These are phyloP conservation scores for Drosophila pallidifrons DNA, from an alignment of 1,140 invertebrate species.

Conservation along the genomic window DNA sequence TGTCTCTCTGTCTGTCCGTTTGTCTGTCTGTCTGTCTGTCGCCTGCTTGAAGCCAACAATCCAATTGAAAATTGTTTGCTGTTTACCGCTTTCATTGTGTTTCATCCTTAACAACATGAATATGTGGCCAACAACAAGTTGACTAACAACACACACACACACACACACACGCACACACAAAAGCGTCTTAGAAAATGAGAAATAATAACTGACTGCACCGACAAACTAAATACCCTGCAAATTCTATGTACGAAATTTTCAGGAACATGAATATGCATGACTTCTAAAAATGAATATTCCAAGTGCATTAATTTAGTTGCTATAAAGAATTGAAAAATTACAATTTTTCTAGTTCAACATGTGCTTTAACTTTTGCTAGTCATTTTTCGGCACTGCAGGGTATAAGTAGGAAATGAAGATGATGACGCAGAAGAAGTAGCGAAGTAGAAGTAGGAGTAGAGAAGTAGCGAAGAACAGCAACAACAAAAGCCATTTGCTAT, in stretches of 20 bases:
- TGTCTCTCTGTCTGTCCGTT: background rate
- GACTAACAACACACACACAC: conserved; percentile 18
- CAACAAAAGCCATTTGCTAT: conserved; percentile 58
- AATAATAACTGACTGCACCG: background rate
- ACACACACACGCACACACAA: conserved; percentile 5
- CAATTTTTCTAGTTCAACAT: background rate
- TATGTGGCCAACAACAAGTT: conserved; percentile 44
- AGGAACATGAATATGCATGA: background rate
- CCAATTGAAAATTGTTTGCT: conserved; percentile 26
- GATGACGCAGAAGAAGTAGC: background rate
- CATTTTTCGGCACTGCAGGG: background rate
- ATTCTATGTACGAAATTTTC: background rate
- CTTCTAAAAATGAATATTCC: too few species aligned
- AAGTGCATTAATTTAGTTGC: too few species aligned
- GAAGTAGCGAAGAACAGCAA: background rate
- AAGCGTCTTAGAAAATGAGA: background rate
- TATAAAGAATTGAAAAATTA: too few species aligned
- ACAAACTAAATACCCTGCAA: background rate
- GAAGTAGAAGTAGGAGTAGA: background rate
- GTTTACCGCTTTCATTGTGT: conserved; percentile 18
- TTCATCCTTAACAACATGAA: conserved; percentile 13
- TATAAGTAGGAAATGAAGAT: conserved; percentile 4
- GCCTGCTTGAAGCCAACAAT: conserved; percentile 13
- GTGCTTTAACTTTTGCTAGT: background rate
- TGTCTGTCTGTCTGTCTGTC: background rate